Conservation (phyloP, 1,140 invertebrate genomes). For the Cataglyphis hispanica region DNA sequence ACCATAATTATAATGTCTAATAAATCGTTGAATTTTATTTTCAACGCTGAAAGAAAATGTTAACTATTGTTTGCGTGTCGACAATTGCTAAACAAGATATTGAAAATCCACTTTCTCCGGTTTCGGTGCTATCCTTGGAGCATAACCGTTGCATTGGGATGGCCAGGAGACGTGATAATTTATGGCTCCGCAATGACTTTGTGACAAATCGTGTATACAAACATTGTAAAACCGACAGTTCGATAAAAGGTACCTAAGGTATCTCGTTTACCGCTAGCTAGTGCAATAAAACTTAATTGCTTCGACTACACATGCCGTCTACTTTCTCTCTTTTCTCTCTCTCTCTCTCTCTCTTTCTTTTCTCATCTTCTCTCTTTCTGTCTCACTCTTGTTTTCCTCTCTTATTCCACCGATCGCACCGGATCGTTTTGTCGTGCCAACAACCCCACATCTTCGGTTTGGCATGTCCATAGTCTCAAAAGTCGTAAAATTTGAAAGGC, state of each 20-base stretch:
- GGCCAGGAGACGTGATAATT: slow-evolving; percentile 75
- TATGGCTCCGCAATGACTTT: slow-evolving; percentile 80
- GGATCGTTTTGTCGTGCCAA: neutral
- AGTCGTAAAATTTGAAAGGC: slow-evolving; percentile 72
- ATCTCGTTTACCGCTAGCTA: slow-evolving; percentile 65
- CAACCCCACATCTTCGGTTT: neutral
- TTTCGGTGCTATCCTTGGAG: slow-evolving; percentile 26
- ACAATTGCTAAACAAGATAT: neutral
- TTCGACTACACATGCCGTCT: neutral
- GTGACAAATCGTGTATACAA: slow-evolving; percentile 84
- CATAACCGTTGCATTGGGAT: neutral
- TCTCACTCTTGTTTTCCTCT: neutral
- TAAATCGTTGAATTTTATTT: slow-evolving; percentile 2
- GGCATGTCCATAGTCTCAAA: slow-evolving; percentile 45
- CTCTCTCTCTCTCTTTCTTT: neutral
- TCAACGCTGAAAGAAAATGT: neutral
- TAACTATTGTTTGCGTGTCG: neutral
- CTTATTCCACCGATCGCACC: slow-evolving; percentile 5
- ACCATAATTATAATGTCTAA: slow-evolving; percentile 12
- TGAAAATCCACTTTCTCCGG: slow-evolving; percentile 49
- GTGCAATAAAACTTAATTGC: slow-evolving; percentile 83
- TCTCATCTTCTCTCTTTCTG: neutral
- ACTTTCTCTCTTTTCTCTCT: neutral
- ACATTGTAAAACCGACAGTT: slow-evolving; percentile 81
- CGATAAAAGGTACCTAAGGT: slow-evolving; percentile 79